Conservation (phyloP, 2,888 invertebrate species). For the Drosophila rubida region DNA sequence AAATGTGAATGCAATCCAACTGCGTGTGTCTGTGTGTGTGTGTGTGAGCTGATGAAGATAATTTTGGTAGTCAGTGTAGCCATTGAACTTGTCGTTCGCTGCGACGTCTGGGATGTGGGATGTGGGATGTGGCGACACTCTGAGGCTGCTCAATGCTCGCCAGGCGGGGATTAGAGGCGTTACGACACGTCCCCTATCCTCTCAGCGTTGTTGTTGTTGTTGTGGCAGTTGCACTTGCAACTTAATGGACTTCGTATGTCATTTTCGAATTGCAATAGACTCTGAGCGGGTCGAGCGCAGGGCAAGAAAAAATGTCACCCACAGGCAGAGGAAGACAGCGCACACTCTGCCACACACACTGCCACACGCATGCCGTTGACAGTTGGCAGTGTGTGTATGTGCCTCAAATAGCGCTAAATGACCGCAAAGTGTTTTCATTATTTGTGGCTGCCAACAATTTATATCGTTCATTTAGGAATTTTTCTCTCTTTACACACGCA, state of each 20-base stretch:
- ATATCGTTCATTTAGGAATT: conserved; percentile 83
- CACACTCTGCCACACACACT: conserved; percentile 22
- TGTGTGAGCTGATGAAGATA: conserved; percentile 46
- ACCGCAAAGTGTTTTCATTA: conserved; percentile 80
- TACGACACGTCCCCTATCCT: conserved; percentile 15
- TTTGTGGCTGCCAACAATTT: conserved; percentile 82
- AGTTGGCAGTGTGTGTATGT: conserved; percentile 49
- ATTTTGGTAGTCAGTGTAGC: conserved; percentile 47
- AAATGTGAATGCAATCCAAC: conserved; percentile 46
- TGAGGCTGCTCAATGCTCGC: conserved; percentile 53
- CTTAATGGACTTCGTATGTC: conserved; percentile 79
- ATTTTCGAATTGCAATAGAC: conserved; percentile 79
- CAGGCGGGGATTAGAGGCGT: conserved; percentile 53
- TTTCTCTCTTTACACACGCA: conserved; percentile 61
- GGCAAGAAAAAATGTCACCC: conserved; percentile 48
- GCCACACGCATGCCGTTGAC: conserved; percentile 56
- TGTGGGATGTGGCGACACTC: conserved; percentile 29
- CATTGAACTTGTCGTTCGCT: not conserved
- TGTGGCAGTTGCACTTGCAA: conserved; percentile 9
- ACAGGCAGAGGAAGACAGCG: conserved; percentile 30
- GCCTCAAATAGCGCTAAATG: conserved; percentile 78
- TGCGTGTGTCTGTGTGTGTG: conserved; percentile 5
- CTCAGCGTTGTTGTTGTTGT: conserved; percentile 3
- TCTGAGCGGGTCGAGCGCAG: conserved; percentile 56
- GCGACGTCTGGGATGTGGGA: not conserved